Base-by-base conservation (phyloP, 23 tunicate genomes). In the Trididemnum clinides region DNA sequence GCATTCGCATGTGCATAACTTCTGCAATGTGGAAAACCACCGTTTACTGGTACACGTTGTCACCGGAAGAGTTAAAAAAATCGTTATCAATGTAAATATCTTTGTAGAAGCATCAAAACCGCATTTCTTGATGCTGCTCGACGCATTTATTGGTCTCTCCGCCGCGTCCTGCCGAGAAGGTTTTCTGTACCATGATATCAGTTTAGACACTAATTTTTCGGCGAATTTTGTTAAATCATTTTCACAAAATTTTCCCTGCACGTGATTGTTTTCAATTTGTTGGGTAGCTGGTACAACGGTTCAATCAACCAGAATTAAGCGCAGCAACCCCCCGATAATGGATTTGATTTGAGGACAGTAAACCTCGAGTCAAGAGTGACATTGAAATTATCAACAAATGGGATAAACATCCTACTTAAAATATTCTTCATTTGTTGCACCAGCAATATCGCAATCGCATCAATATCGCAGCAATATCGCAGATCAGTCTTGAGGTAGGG, bases 11-110 rank as follows among this genome's bases (percentile, higher is more conserved):
- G 81, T 74, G 19, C 38, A 36, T 37, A 74, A 28, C 28, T 28
- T 74, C 23, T 30, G 58, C 38, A 39, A 39, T 10, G 81, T 74
- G 12, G 58, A 74, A 74, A 74, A 74, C 6, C 58, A 74, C 25
- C 81, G 81, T 39, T 74, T 58, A 38, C 28, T 39, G 6, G 57
- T 39, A 25, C 58, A 74, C 2, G 81, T 74, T 7, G 81, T 70
- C 38, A 70, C 77, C 36, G 77, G 39, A 70, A 70, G 77, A 70
- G 77, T 70, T 70, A 70, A 70, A 28, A 70, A 70, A 70, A 30
- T 70, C 3, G 19, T 28, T 5, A 33, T 35, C 21, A 70, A 31
- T 63, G 70, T 63, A 44, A 44, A 44, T 10, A 44, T 44, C 12
- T 15, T 44, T 7, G 54, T 10, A 44, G 30, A 70, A 70, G 25